These are phyloP conservation scores for Invenusta paracnida DNA, from an alignment of 2,888 invertebrate species.

Conservation along the genomic window DNA sequence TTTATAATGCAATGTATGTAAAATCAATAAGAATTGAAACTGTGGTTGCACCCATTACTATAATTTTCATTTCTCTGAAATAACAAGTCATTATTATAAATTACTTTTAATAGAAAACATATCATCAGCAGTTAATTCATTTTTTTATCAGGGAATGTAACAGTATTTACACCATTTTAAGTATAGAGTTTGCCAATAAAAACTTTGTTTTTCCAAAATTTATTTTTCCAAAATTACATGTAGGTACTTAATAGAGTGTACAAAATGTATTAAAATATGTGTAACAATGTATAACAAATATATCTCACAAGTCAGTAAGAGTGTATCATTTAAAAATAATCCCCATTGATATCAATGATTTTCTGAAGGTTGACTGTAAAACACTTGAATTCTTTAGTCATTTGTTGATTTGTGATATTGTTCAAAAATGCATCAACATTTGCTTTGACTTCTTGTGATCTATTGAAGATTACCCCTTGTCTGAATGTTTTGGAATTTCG, in stretches of 20 bases:
- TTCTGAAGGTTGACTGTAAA: constrained; percentile 6
- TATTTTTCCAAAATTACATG: constrained; percentile 1
- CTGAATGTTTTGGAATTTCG: constrained; percentile 16
- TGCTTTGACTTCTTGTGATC: constrained; percentile 4
- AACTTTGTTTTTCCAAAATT: neutral
- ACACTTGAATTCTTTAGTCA: constrained; percentile 22
- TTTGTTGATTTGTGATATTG: constrained; percentile 26
- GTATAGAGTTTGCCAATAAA: constrained; percentile 16
- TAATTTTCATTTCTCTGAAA: no score
- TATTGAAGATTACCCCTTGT: constrained; percentile 22
- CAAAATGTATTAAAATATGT: constrained; percentile 7
- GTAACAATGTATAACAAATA: constrained; percentile 22
- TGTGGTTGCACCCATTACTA: no score
- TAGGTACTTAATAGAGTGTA: neutral
- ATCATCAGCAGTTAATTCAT: no score
- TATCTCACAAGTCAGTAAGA: constrained; percentile 15
- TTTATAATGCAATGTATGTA: no score
- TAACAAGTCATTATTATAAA: no score
- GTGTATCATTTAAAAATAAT: neutral
- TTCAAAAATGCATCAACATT: constrained; percentile 21
- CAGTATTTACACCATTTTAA: no score
- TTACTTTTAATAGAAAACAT: no score
- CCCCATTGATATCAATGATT: neutral
- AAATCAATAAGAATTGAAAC: no score
- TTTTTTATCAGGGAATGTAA: no score